Evolutionary conservation across 30 jellyfish, hydroid and myxozoan species (phyloP).

Genomic region (Chrysaora quinquecirrha): DNA sequence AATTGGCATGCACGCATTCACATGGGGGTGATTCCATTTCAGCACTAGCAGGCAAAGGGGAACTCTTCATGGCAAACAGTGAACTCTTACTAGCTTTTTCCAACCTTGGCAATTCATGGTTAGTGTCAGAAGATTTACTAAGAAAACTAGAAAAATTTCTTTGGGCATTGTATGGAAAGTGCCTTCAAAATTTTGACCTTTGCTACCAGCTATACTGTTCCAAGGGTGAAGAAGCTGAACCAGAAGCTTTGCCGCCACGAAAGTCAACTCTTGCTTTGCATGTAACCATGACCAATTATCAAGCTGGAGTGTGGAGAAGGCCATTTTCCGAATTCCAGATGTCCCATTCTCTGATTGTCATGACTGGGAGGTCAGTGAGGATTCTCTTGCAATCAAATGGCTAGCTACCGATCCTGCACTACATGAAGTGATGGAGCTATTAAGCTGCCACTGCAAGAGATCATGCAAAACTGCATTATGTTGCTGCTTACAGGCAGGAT

Average conservation of each 20-base stretch:
- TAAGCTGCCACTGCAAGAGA: neutral
- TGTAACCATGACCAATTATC: neutral
- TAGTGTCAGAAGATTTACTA: slow-evolving; percentile 14
- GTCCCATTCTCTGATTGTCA: neutral
- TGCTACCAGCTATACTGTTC: slow-evolving; percentile 7
- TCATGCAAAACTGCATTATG: neutral
- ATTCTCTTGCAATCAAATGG: neutral
- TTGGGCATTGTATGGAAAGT: slow-evolving; percentile 39
- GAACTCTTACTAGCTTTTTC: slow-evolving; percentile 10
- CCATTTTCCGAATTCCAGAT: neutral
- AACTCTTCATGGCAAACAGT: neutral
- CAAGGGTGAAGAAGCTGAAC: neutral
- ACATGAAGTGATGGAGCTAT: neutral
- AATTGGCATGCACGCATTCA: slow-evolving; percentile 43
- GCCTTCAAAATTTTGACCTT: slow-evolving; percentile 19
- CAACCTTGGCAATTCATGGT: slow-evolving; percentile 6
- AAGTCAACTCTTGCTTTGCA: neutral
- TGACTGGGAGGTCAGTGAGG: slow-evolving; percentile 1
- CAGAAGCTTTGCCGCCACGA: neutral
- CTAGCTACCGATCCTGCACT: neutral
- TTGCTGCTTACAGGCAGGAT: slow-evolving; percentile 1
- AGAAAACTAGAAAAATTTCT: slow-evolving; percentile 30
- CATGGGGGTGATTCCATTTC: slow-evolving; percentile 40
- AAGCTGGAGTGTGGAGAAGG: slow-evolving; percentile 1
- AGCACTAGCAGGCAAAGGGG: slow-evolving; percentile 44